Percentiles rank a stretch among this genome's conserved stretches.
These are phyloP conservation scores for Danio choprae DNA, from an alignment of 2,797 vertebrate genomes.

Conservation along the genomic window DNA sequence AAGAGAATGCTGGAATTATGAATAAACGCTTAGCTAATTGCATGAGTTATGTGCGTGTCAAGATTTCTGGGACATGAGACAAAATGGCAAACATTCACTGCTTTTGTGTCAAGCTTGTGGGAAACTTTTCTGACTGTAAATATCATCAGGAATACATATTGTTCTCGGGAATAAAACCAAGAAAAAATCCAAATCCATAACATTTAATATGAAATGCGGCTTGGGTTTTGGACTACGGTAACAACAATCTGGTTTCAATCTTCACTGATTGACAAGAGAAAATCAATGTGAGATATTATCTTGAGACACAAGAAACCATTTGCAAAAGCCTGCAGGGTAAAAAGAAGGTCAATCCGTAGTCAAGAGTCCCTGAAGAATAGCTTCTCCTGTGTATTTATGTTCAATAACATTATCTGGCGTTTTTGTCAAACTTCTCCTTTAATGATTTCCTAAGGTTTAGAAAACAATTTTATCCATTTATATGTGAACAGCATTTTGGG, in stretches of 20 bases:
- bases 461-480: too few relatives aligned
- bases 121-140: conserved; percentile 50
- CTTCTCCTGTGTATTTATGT: not conserved
- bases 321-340: not conserved
- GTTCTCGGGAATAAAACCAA: conserved; percentile 32
- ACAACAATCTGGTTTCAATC: conserved; percentile 24
- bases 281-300: conserved; percentile 25
- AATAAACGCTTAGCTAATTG: not conserved
- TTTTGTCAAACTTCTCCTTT: not conserved
- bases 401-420: not conserved
- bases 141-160: conserved; percentile 55
- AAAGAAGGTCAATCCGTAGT: not conserved
- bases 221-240: conserved; percentile 21
- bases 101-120: conserved; percentile 18
- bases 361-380: conserved; percentile 2
- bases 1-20: conserved; percentile 1
- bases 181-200: conserved; percentile 20
- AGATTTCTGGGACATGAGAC: conserved; percentile 39
- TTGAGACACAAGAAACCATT: not conserved
- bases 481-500: too few relatives aligned
- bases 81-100: conserved; percentile 49
- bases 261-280: conserved; percentile 28
- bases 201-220: not conserved
- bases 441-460: not conserved
- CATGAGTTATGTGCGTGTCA: conserved; percentile 42